phyloP scores from a whole-genome alignment of 2,888 invertebrate species.

The Ennomos quercinarius region DNA sequence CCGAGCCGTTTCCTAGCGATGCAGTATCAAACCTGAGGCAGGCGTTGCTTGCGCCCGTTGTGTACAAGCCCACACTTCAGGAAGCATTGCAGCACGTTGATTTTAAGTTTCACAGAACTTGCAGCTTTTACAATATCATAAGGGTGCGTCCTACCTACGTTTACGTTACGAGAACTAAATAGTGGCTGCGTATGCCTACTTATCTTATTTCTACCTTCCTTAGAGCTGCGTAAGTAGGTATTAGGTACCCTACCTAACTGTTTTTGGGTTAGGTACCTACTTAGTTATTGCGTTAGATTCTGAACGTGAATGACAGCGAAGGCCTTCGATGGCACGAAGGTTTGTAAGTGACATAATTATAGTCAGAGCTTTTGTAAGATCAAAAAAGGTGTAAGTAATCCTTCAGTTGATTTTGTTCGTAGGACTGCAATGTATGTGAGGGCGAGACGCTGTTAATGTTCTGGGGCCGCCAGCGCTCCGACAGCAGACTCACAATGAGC shows the following conservation, averaged over 20 bases:
- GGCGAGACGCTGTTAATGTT: conserved; percentile 72
- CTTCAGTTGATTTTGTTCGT: conserved; percentile 1
- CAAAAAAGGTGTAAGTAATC: too few species aligned
- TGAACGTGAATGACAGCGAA: too few species aligned
- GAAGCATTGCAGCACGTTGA: conserved; percentile 65
- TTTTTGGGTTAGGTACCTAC: too few species aligned
- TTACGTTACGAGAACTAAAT: too few species aligned
- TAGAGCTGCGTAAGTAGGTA: too few species aligned
- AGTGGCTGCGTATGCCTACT: too few species aligned
- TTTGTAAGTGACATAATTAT: too few species aligned
- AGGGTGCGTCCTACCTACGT: conserved; percentile 52
- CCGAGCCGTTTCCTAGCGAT: conserved; percentile 62
- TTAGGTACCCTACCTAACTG: too few species aligned
- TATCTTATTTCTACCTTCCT: too few species aligned
- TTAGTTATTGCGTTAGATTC: too few species aligned
- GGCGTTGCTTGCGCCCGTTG: conserved; percentile 58
- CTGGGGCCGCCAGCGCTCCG: conserved; percentile 68
- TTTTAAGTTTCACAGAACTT: conserved; percentile 71
- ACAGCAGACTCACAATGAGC: conserved; percentile 70
- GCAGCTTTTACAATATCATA: conserved; percentile 65
- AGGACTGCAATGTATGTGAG: conserved; percentile 74
- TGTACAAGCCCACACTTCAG: conserved; percentile 63
- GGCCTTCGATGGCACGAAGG: too few species aligned
- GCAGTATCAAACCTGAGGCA: conserved; percentile 65
- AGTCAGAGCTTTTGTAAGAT: too few species aligned